phyloP scores from a whole-genome alignment of 1,140 invertebrate species.

The Rhynchophorus ferrugineus region DNA sequence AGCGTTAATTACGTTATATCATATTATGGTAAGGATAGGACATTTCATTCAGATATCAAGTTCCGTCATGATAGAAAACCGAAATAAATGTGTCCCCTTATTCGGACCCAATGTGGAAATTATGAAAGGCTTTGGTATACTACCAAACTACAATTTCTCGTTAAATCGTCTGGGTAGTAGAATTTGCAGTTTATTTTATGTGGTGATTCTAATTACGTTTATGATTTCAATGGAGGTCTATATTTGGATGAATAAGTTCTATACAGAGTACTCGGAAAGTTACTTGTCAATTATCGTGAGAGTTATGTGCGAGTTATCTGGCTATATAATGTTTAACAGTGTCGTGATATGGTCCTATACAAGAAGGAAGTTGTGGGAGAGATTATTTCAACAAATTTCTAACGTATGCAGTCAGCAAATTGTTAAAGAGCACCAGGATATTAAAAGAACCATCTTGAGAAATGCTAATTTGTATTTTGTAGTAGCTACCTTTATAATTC shows the following conservation, averaged over 20 bases:
- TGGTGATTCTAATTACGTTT: neutral
- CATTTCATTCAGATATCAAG: too few species aligned
- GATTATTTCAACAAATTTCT: conserved; percentile 6
- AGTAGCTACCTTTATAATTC: conserved; percentile 4
- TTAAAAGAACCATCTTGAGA: conserved; percentile 1
- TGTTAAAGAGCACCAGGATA: conserved; percentile 7
- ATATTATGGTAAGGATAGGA: too few species aligned
- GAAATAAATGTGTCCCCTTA: neutral
- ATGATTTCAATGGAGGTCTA: conserved; percentile 12
- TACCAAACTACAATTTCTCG: conserved; percentile 12
- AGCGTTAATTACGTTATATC: too few species aligned
- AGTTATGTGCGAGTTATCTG: conserved; percentile 9
- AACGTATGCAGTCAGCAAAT: conserved; percentile 9
- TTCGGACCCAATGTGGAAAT: conserved; percentile 13
- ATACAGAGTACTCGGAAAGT: conserved; percentile 14
- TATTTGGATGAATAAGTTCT: conserved; percentile 16
- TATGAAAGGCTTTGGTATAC: conserved; percentile 13
- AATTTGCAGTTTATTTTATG: conserved; percentile 2
- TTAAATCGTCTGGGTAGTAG: conserved; percentile 6
- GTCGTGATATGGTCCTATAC: conserved; percentile 13
- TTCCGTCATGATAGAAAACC: neutral
- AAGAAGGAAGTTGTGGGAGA: conserved; percentile 12
- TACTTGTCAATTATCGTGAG: conserved; percentile 11
- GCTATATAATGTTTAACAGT: conserved; percentile 8
- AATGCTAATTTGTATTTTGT: conserved; percentile 14